Evolutionary conservation across 2,113 vertebrate species (phyloP), one percentile per base, ranked within the genome.

Genomic region (Serinus canaria): DNA sequence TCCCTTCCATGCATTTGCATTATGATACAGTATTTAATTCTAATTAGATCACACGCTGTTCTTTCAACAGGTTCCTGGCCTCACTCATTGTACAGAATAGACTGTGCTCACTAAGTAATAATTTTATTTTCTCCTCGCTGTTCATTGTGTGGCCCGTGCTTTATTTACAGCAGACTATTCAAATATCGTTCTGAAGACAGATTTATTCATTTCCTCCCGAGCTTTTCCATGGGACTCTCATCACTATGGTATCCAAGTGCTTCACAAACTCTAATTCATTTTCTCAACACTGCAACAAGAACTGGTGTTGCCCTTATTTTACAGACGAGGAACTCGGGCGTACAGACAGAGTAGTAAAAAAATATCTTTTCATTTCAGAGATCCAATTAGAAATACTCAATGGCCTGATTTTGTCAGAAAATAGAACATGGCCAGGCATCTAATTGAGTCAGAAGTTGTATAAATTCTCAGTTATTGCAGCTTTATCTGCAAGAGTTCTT

Each of bases 161-260:
- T 91, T 95, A 92, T 94, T 96, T 96, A 94, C 94, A 83, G 86
- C 86, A 56, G 24, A 15, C 89, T 84, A 87, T 93, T 97, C 95
- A 94, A 92, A 95, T 94, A 81, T 47, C 95, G 92, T 91, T 94
- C 94, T 79, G 91, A 90, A 91, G 89, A 84, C 81, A 97, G 95
- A 95, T 92, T 94, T 95, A 95, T 92, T 95, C 44, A 82, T 94
- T 95, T 95, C 83, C 91, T 95, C 90, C 90, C 39, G 79, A 93
- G 92, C 86, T 92, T 94, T 92, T 86, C 89, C 62, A 50, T 50
- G 73, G 77, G 83, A 30, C 66, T 95, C 89, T 95, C 89, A 91
- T 95, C 91, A 69, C 89, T 94, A 73, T 87, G 94, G 92, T 68
- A 92, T 89, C 94, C 85, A 39, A 95, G 81, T 16, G 74, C 94